These are phyloP conservation scores for Sebastes elongatus DNA, from an alignment of 2,797 vertebrate genomes.

Conservation along the genomic window DNA sequence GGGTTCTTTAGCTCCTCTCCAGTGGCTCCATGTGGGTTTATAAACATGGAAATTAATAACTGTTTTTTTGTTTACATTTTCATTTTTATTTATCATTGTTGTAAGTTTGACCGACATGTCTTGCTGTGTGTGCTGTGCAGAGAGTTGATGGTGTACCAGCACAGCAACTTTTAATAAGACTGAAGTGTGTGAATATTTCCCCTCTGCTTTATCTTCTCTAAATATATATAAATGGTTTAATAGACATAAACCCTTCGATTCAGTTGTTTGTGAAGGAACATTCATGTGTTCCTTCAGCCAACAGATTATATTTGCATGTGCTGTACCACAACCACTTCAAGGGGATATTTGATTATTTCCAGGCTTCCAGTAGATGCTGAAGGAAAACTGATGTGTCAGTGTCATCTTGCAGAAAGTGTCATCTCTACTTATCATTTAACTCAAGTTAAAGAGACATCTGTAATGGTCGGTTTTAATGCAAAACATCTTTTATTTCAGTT, in stretches of 20 bases:
- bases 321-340: neutral
- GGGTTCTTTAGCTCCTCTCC: too few relatives aligned
- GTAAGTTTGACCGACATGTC: neutral
- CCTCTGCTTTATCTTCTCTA: neutral
- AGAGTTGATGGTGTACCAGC: neutral
- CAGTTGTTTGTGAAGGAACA: neutral
- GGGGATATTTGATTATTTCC: slow-evolving; percentile 19
- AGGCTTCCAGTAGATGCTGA: slow-evolving; percentile 12
- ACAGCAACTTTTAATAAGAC: neutral
- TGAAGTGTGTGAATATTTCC: neutral
- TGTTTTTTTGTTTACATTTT: too few relatives aligned
- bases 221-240: neutral
- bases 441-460: neutral
- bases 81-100: too few relatives aligned
- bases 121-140: neutral
- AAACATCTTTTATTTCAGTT: neutral
- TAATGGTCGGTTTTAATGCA: neutral
- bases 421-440: neutral
- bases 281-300: neutral
- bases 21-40: too few relatives aligned
- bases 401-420: neutral
- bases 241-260: neutral
- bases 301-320: neutral
- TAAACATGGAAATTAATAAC: too few relatives aligned
- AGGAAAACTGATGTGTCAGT: neutral